These are phyloP conservation scores for Phrynosoma blainvillii DNA, from an alignment of 2,113 vertebrate genomes.

Conservation along the genomic window DNA sequence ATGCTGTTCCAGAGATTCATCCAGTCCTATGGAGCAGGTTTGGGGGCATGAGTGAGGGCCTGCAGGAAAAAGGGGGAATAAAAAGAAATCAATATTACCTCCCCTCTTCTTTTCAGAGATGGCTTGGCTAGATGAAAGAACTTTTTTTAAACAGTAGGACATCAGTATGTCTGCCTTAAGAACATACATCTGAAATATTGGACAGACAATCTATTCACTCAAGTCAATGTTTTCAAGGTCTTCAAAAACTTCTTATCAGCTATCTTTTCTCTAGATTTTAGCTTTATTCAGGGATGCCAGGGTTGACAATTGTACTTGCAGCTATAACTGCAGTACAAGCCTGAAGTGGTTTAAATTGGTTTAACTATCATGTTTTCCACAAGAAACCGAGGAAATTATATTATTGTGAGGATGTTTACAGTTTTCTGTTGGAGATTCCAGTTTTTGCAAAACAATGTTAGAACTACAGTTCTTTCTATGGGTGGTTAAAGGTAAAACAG, in stretches of 20 bases:
- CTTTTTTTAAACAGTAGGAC: neutral
- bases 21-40: neutral
- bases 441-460: neutral
- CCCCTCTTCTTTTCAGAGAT: neutral
- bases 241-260: neutral
- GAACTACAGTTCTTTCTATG: neutral
- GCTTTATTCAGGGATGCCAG: neutral
- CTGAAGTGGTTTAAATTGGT: neutral
- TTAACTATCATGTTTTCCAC: neutral
- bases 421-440: neutral
- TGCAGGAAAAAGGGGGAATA: neutral
- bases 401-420: neutral
- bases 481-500: neutral
- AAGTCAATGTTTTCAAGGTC: neutral
- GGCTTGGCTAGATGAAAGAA: neutral
- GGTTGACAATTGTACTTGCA: neutral
- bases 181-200: neutral
- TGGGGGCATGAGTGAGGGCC: neutral
- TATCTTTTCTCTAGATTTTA: neutral
- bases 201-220: neutral
- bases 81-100: neutral
- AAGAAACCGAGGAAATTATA: neutral
- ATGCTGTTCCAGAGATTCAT: neutral
- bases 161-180: neutral
- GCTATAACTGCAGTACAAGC: neutral